Percentiles rank a stretch among this genome's conserved stretches.
phyloP scores from a whole-genome alignment of 1,140 invertebrate species.

The Sinonovacula constricta region DNA sequence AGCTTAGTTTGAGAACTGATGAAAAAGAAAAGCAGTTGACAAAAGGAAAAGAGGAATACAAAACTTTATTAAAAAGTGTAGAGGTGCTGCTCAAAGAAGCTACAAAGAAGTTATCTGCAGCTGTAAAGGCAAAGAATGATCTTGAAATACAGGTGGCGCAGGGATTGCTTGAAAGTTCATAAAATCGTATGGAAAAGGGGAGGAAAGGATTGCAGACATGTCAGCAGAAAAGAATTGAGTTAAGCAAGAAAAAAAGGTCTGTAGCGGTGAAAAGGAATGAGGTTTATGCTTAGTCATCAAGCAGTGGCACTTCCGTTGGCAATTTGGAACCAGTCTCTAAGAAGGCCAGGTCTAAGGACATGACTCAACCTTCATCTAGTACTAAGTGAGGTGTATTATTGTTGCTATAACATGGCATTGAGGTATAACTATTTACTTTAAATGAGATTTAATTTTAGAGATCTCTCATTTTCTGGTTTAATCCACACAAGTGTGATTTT shows the following conservation, averaged over 20 bases:
- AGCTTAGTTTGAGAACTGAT: not conserved
- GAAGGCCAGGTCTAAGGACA: conserved; percentile 17
- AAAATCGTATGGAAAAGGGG: too few relatives aligned
- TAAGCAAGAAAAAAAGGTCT: conserved; percentile 40
- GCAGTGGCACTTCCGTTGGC: conserved; percentile 3
- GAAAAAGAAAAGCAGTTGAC: too few relatives aligned
- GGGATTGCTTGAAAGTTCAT: conserved; percentile 33
- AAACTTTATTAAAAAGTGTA: too few relatives aligned
- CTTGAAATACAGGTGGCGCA: conserved; percentile 31
- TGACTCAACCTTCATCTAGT: too few relatives aligned
- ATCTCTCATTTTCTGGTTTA: too few relatives aligned
- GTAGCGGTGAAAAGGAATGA: conserved; percentile 3
- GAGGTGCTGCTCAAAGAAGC: too few relatives aligned
- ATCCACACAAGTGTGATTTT: too few relatives aligned
- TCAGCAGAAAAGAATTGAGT: conserved; percentile 33
- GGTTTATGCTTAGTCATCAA: not conserved
- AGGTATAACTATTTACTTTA: too few relatives aligned
- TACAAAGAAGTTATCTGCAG: conserved; percentile 8
- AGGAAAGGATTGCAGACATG: conserved; percentile 15
- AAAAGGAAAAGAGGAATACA: too few relatives aligned
- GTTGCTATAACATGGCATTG: too few relatives aligned
- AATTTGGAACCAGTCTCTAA: conserved; percentile 4
- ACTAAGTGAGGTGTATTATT: too few relatives aligned
- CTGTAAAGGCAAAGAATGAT: conserved; percentile 23
- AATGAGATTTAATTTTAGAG: too few relatives aligned